Percentiles rank a stretch among this genome's conserved stretches.
phyloP scores from a whole-genome alignment of 2,113 vertebrate genomes.

The Bucco capensis region DNA sequence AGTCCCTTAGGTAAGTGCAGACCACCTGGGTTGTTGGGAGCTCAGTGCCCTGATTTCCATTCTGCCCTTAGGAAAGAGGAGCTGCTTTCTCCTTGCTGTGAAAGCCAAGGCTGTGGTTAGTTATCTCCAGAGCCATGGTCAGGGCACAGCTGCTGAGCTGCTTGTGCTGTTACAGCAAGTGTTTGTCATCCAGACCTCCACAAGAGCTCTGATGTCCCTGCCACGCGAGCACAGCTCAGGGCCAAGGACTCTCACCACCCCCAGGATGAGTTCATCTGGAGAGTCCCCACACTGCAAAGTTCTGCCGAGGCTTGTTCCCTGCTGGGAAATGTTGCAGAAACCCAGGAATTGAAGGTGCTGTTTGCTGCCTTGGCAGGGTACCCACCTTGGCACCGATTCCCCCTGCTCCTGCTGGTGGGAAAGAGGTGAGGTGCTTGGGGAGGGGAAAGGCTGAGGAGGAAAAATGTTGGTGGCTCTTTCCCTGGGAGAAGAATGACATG shows the following conservation, averaged over 20 bases:
- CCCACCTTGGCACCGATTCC: background rate
- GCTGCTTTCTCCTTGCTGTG: background rate
- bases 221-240: background rate
- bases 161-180: background rate
- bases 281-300: background rate
- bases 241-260: background rate
- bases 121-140: background rate
- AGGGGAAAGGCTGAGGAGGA: background rate
- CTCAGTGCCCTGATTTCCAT: background rate
- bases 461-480: background rate
- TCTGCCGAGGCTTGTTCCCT: constrained; percentile 28
- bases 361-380: background rate
- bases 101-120: background rate
- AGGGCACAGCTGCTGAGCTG: background rate
- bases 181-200: background rate
- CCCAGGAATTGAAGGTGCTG: background rate
- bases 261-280: background rate
- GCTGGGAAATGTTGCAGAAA: constrained; percentile 31
- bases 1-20: background rate
- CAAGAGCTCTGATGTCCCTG: background rate
- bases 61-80: background rate
- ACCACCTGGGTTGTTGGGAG: background rate
- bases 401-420: background rate
- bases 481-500: fast-evolving
- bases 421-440: background rate